A percentile compares a stretch with the other conserved stretches of the same genome.
Evolutionary conservation across 2,888 invertebrate genomes (phyloP).

Genomic region (Tachystola acroxantha): DNA sequence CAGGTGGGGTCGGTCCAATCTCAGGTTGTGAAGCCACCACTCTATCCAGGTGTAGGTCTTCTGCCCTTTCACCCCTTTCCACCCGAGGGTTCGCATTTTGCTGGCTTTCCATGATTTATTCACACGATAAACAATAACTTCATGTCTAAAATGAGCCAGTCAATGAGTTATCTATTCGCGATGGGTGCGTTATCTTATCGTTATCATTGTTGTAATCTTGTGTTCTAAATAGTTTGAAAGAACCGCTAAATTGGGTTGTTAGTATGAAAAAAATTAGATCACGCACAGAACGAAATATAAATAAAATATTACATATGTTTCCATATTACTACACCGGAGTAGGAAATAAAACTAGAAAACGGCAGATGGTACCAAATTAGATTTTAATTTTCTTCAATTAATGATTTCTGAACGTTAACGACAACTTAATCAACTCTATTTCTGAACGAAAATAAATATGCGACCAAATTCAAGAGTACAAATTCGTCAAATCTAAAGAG

Average conservation of each 20-base stretch:
- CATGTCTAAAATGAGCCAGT: slow-evolving; percentile 50
- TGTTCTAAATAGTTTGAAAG: slow-evolving; percentile 63
- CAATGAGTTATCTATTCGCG: slow-evolving; percentile 52
- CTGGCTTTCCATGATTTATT: slow-evolving; percentile 50
- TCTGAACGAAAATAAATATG: slow-evolving; percentile 13
- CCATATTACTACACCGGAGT: too few relatives aligned
- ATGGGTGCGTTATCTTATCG: slow-evolving; percentile 70
- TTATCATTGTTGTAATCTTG: slow-evolving; percentile 60
- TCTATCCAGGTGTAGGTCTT: slow-evolving; percentile 74
- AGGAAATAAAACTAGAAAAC: too few relatives aligned
- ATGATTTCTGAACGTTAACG: slow-evolving; percentile 35
- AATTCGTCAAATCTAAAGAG: slow-evolving; percentile 9
- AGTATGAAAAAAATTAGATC: not conserved
- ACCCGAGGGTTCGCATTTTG: slow-evolving; percentile 27
- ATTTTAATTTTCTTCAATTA: too few relatives aligned
- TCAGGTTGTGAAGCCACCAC: slow-evolving; percentile 81
- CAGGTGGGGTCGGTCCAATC: slow-evolving; percentile 81
- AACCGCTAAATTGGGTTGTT: slow-evolving; percentile 37
- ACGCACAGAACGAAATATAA: too few relatives aligned
- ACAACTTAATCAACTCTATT: not conserved
- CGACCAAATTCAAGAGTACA: slow-evolving; percentile 20
- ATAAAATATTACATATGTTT: too few relatives aligned
- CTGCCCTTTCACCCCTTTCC: slow-evolving; percentile 38
- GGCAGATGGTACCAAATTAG: too few relatives aligned
- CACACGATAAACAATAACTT: slow-evolving; percentile 51